These are phyloP conservation scores for Oxyteleia sp. DNA, from an alignment of 2,888 invertebrate genomes.

Conservation along the genomic window DNA sequence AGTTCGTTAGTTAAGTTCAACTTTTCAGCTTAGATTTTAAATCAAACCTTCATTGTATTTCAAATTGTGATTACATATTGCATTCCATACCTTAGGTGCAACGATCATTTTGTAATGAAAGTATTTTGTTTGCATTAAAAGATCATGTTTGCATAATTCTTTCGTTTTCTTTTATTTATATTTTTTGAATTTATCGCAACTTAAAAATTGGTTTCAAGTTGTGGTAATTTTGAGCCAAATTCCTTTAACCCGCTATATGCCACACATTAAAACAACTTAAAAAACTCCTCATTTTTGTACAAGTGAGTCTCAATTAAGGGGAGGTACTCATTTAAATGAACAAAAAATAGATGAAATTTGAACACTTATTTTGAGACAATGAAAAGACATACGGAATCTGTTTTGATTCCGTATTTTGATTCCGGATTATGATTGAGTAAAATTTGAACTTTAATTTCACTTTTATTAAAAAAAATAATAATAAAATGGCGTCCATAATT, in stretches of 20 bases:
- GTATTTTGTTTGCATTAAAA: constrained; percentile 68
- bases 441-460: too few species aligned
- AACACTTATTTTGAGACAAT: too few species aligned
- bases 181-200: not conserved
- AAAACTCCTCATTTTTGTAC: not conserved
- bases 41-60: constrained; percentile 52
- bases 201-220: constrained; percentile 1
- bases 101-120: constrained; percentile 56
- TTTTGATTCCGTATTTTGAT: too few species aligned
- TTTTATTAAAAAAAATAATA: too few species aligned
- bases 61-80: constrained; percentile 63
- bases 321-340: too few species aligned
- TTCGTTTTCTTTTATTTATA: constrained; percentile 27
- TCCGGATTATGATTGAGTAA: too few species aligned
- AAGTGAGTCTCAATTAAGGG: too few species aligned
- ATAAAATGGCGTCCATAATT: too few species aligned
- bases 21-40: constrained; percentile 60
- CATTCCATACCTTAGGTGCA: constrained; percentile 56
- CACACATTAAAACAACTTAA: too few species aligned
- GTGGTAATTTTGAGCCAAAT: not conserved
- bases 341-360: too few species aligned
- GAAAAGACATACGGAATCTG: too few species aligned
- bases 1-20: constrained; percentile 44
- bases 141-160: constrained; percentile 55
- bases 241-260: too few species aligned